Conservation (phyloP, 2,797 vertebrate genomes). For the Galagoides demidoff region DNA sequence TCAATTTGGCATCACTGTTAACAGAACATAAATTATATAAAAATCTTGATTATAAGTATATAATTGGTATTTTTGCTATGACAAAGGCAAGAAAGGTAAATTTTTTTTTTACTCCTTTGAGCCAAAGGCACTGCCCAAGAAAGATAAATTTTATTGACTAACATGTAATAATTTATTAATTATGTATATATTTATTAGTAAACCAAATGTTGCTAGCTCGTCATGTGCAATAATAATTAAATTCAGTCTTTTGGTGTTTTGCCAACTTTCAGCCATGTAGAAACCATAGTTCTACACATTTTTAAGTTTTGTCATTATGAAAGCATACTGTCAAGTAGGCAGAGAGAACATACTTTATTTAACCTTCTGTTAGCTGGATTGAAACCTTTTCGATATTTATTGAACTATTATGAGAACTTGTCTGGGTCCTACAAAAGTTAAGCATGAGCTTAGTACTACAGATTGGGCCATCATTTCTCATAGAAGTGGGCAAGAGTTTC, state of each 20-base stretch:
- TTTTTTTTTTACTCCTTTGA: background rate
- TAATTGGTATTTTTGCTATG: slow-evolving; percentile 27
- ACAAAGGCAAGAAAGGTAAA: slow-evolving; percentile 48
- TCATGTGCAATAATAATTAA: background rate
- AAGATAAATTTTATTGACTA: slow-evolving; percentile 19
- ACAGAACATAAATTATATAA: slow-evolving; percentile 26
- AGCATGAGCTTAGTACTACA: background rate
- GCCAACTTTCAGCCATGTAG: background rate
- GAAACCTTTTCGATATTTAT: background rate
- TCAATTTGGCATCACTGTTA: slow-evolving; percentile 35
- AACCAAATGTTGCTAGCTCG: background rate
- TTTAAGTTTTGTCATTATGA: background rate
- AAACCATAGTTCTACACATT: background rate
- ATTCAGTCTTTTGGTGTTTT: background rate
- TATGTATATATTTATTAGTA: background rate
- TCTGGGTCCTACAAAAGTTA: background rate
- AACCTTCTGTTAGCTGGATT: background rate
- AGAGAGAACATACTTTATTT: background rate
- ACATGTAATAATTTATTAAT: background rate
- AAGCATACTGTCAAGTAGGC: background rate
- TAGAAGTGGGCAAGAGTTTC: slow-evolving; percentile 12
- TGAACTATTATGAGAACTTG: background rate
- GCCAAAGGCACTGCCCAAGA: background rate
- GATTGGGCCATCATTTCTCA: background rate
- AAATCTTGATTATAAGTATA: background rate